Evolutionary conservation across 2,888 invertebrate genomes (phyloP), one percentile per base, ranked within the genome.

Genomic region (Megalurothrips usitatus): DNA sequence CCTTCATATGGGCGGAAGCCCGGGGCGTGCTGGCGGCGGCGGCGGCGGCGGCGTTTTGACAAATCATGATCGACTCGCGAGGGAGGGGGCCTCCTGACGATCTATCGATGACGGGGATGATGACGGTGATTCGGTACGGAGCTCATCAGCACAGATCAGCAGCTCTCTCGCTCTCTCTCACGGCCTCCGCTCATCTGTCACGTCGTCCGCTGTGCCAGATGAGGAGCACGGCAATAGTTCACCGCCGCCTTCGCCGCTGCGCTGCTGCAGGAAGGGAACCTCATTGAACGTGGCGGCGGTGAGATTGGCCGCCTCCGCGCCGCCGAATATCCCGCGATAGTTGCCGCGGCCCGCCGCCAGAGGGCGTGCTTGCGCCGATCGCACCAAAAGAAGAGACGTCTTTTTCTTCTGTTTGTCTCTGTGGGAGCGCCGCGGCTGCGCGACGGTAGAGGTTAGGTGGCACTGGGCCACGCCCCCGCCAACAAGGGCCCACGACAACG

Each of bases 51-150:
- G 12, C 23, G 68, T 75, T 75, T 75, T 75, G 68, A 75, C 68
- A 75, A 75, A 75, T 75, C 68, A 75, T 75, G 68, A 75, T 75
- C 68, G 68, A 75, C 23, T 26, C 68, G 58, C 11, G 34, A 6
- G 19, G 58, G n/a, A n/a, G n/a, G n/a, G n/a, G n/a, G n/a, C n/a
- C n/a, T 17, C 17, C 26, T 26, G n/a, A 23, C 68, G 68, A 75
- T 75, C 68, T 75, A 75, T 75, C 68, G 68, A 75, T 26, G 58
- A 43, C 68, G 68, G 34, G 34, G 34, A 75, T 26, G 68, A 26
- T 26, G 68, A 11, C 68, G 58, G 58, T 58, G 58, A 75, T 75
- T 75, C 68, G 68, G 23, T 26, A 8, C 68, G 68, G 68, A 75
- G 26, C 68, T 75, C 68, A 75, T 75, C 68, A 75, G 68, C 58